Evolutionary conservation across 2,113 vertebrate genomes (phyloP), one percentile per base, ranked within the genome.

Genomic region (Pterophyllum scalare): DNA sequence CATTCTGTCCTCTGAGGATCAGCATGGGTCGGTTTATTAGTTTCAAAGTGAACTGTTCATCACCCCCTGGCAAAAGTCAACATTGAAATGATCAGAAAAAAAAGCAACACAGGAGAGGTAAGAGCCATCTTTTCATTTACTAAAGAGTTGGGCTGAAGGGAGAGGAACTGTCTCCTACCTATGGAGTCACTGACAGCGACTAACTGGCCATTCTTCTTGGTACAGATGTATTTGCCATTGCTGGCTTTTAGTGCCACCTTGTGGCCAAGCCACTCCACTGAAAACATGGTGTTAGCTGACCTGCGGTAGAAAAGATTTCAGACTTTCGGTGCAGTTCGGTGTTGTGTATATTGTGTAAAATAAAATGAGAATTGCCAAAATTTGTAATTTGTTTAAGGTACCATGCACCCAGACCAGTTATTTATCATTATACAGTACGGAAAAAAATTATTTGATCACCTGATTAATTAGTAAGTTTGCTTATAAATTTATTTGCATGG

Each of bases 151-250:
- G 3, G 31, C 2, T 1, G n/a, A 74, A 24, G 2, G 46, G 20
- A 22, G 24, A 1, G 64, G 58, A 20, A 31, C 2, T 4, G 3
- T 11, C 3, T 76, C 95, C 96, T 75, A 98, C 98, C 98, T 84
- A 96, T 93, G 0, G 95, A 89, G 20, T 98, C 97, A 10, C 97
- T 97, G 92, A 97, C 93, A 0, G 98, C 97, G 0, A 98, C 95
- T 62, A 99, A 95, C 93, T 99, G 98, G 38, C 98, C 98, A 0
- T 98, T 99, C 95, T 96, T 98, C 96, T 99, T 99, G 90, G 96
- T 98, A 94, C 97, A 98, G 87, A 99, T 93, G 2, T 98, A 99
- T 90, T 98, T 98, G 58, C 97, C 97, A 2, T 98, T 99, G 94
- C 95, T 97, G 82, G 98, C 98, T 19, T 96, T 96, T 80, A 99